Evolutionary conservation across 1,140 invertebrate species (phyloP), one percentile per base, ranked within the genome.

Genomic region (Drosophila melanica): DNA sequence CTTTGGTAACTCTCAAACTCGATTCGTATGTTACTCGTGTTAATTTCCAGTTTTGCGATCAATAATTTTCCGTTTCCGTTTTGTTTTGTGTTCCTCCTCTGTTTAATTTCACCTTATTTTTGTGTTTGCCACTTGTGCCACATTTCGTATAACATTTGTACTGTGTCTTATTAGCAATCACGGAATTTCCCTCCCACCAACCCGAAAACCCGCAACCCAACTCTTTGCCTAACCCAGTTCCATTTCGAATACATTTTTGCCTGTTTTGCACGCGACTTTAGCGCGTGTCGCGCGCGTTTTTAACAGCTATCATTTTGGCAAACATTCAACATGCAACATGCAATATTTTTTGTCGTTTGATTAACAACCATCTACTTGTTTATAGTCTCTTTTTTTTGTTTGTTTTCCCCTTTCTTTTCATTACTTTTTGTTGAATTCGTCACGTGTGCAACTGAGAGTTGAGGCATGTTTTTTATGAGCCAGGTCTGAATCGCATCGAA

Each of bases 271-370:
- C 62, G 60, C 68, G 60, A 71, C 35, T 74, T 51, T 41, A 16
- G 55, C 78, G 60, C 58, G 50, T 30, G 35, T 58, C 20, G 35
- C 60, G 79, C 63, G 79, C 75, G 59, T 68, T 64, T 57, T 57
- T 55, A 63, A 54, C 67, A 54, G 67, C 72, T 66, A 68, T 68
- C 78, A 71, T 79, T 79, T 75, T 74, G 59, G 70, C 50, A 62
- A 54, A 78, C 79, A 77, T 81, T 67, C 72, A 76, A 76, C 67
- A 53, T 67, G 55, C 58, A 68, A 84, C 76, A 70, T 79, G 76
- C 70, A 75, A 82, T 71, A 69, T 65, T 54, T 65, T 75, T 75
- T 63, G 45, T 51, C 47, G 27, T 30, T 42, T 60, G 54, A 27
- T 60, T 60, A 39, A 57, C 53, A 57, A 47, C 33, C 20, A 41